Evolutionary conservation across 2,113 vertebrate species (phyloP).

Genomic region (Amazona vittata): DNA sequence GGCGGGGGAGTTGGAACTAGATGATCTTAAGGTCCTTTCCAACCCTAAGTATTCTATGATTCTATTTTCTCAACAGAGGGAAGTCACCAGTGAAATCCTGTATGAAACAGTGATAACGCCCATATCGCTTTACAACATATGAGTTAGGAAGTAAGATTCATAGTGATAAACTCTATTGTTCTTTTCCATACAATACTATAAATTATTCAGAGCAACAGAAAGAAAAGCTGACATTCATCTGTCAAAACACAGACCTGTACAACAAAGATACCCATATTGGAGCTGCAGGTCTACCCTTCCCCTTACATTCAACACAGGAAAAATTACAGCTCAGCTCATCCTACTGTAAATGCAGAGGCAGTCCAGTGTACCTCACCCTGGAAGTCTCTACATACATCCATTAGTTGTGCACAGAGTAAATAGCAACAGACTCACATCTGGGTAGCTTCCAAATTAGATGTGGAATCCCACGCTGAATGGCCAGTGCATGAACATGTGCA

Average conservation of each 20-base stretch:
- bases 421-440: accelerated
- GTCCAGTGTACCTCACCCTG: not conserved
- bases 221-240: not conserved
- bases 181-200: not conserved
- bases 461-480: not conserved
- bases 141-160: not conserved
- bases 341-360: not conserved
- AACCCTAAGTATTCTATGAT: too few species aligned
- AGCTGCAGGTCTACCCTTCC: not conserved
- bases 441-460: not conserved
- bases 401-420: not conserved
- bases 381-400: not conserved
- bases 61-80: not conserved
- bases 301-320: not conserved
- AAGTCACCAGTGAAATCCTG: not conserved
- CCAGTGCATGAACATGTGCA: accelerated
- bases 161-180: not conserved
- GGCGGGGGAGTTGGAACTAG: too few species aligned
- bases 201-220: not conserved
- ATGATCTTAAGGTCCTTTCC: too few species aligned
- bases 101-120: not conserved
- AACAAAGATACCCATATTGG: not conserved
- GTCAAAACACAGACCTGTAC: not conserved
- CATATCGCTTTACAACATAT: not conserved
- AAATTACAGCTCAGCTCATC: not conserved